These are phyloP conservation scores for Tenodera sinensis DNA, from an alignment of 2,888 invertebrate species.

Conservation along the genomic window DNA sequence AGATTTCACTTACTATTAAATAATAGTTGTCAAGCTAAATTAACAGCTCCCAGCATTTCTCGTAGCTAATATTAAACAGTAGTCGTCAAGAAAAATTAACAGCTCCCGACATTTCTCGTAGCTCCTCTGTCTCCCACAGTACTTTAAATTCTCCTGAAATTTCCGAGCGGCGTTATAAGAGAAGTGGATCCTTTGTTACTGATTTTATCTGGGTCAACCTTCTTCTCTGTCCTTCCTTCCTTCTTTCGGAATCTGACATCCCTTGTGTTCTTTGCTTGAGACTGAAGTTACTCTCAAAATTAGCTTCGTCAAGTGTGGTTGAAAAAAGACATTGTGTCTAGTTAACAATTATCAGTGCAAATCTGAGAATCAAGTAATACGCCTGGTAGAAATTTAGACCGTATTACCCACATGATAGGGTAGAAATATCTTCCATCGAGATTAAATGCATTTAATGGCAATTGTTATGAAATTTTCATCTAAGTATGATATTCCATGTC, in stretches of 20 bases:
- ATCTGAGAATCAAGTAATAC: too few relatives aligned
- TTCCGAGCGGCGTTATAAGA: background rate
- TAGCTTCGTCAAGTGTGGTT: too few relatives aligned
- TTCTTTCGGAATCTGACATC: background rate
- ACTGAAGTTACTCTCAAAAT: too few relatives aligned
- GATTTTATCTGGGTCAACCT: background rate
- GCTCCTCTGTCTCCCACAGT: background rate
- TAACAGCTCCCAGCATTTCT: background rate
- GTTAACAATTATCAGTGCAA: too few relatives aligned
- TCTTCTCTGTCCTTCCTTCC: background rate
- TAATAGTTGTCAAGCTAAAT: background rate
- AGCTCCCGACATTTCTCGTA: background rate
- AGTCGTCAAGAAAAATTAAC: background rate
- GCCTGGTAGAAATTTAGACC: too few relatives aligned
- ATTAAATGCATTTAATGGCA: too few relatives aligned
- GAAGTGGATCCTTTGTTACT: background rate
- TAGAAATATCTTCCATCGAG: too few relatives aligned
- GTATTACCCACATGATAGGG: too few relatives aligned
- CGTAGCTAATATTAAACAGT: background rate
- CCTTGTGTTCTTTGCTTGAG: background rate
- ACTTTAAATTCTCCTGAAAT: background rate
- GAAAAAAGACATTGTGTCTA: too few relatives aligned
- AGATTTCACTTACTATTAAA: background rate
- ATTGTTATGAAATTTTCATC: too few relatives aligned
- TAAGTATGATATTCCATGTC: too few relatives aligned